Base-by-base conservation (phyloP, 37 sponge, comb jelly and placozoan genomes). In the Halisarca cf. caerulea region DNA sequence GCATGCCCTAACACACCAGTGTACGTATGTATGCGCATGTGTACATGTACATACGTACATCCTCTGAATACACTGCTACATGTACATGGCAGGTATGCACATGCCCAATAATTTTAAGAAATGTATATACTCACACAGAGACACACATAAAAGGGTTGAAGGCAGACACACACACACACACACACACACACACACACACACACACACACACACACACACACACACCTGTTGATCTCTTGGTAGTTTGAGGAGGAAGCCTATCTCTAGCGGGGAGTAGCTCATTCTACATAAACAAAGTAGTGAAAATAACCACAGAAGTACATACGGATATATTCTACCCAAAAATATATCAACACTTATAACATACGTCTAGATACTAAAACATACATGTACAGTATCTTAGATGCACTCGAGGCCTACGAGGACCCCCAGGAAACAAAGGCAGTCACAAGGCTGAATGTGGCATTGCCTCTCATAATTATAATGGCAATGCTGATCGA, bases 171-270 rank as follows among this genome's bases (percentile, higher is more conserved):
- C 30, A 62, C 64, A 62, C 64, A 62, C 64, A 62, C 64, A 62
- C 64, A 62, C 64, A 62, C 64, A 62, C 64, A 27, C 64, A 62
- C 64, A 62, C 64, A 62, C 64, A 62, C 64, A 62, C 64, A 62
- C 64, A 62, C 64, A 62, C 64, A 62, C 64, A 62, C 64, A 62
- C 64, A 62, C 64, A 62, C 64, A 62, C 74, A 79, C 58, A 79
- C 45, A 28, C 66, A 43, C 83, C 95, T 59, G 95, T 89, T 3
- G 87, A 80, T 78, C 88, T 78, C 87, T 86, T 91, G 17, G n/a
- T 81, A 57, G 95, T 94, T 47, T 91, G 91, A 27, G 73, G 59
- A 59, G 92, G 95, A 35, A 90, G 24, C 9, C 95, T 62, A 14
- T 94, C 89, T 2, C 88, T 81, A 17, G 95, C 77, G 14, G 89